Evolutionary conservation across 2,797 vertebrate species (phyloP).

Genomic region (Notamacropus eugenii): DNA sequence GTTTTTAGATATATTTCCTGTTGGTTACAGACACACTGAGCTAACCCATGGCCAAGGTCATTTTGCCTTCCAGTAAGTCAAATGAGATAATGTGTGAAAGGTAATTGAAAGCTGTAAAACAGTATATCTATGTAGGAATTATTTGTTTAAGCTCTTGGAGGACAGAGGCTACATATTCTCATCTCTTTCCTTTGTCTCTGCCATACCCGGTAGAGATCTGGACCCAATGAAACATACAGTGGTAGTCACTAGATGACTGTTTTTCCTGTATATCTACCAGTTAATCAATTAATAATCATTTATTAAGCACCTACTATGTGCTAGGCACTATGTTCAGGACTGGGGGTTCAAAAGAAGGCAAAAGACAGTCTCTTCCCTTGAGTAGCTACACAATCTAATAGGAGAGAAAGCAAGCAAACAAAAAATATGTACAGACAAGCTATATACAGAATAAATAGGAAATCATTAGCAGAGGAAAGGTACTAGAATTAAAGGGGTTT

Average conservation of each 20-base stretch:
- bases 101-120: not conserved
- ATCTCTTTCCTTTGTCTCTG: not conserved
- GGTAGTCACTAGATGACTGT: not conserved
- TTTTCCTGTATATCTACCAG: not conserved
- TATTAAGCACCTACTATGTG: not conserved
- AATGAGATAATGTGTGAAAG: not conserved
- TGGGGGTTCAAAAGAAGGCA: not conserved
- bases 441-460: not conserved
- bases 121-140: not conserved
- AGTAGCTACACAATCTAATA: not conserved
- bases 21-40: not conserved
- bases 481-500: not conserved
- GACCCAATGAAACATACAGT: not conserved
- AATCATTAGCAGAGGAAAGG: not conserved
- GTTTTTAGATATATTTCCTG: not conserved
- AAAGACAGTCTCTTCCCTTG: not conserved
- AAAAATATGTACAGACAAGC: not conserved
- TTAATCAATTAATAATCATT: not conserved
- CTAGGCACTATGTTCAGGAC: not conserved
- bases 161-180: not conserved
- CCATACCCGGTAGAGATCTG: not conserved
- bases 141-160: not conserved
- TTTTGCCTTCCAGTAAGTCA: not conserved
- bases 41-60: not conserved
- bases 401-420: not conserved